phyloP scores from a whole-genome alignment of 2,888 invertebrate genomes.

The Gastrophysa polygoni region DNA sequence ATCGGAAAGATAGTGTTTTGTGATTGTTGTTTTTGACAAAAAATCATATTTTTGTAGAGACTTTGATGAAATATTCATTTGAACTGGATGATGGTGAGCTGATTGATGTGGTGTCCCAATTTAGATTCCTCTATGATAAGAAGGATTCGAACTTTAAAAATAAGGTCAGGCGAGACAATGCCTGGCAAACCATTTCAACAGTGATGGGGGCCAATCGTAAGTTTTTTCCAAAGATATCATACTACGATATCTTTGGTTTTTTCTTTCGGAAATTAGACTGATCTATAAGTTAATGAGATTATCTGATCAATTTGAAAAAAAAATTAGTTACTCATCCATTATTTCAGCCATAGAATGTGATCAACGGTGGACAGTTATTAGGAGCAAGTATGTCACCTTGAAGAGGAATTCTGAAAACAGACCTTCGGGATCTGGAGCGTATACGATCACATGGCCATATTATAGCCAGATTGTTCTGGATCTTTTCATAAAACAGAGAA shows the following conservation, averaged over 20 bases:
- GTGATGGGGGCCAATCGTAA: neutral
- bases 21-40: no score
- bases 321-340: neutral
- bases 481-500: neutral
- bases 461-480: neutral
- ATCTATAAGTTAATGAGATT: no score
- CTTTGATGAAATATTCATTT: no score
- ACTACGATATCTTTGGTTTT: no score
- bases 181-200: neutral
- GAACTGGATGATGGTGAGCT: conserved; percentile 4
- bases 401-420: neutral
- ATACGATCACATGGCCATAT: neutral
- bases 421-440: neutral
- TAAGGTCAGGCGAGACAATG: conserved; percentile 1
- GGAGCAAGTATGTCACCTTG: neutral
- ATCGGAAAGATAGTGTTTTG: no score
- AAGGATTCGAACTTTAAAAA: neutral
- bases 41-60: no score
- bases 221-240: neutral
- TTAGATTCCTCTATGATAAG: neutral
- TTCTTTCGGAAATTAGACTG: no score
- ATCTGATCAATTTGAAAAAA: neutral
- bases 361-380: conserved; percentile 1
- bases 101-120: neutral
- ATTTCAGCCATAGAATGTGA: conserved; percentile 5